Base-by-base conservation (phyloP, 1,140 invertebrate genomes). In the Cydia amplana region DNA sequence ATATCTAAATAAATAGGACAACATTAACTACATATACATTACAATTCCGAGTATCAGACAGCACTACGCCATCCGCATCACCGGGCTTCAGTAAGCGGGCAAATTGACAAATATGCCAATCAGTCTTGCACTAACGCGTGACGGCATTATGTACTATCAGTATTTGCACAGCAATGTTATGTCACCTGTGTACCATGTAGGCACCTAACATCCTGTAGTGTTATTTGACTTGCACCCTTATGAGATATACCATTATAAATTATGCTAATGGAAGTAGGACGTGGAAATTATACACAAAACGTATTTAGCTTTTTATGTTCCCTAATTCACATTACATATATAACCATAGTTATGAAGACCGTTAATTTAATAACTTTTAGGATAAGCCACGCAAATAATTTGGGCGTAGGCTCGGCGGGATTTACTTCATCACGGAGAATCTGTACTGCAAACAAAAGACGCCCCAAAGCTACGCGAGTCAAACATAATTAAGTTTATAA, bases 141-240 rank as follows among this genome's bases (percentile, higher is more conserved):
- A 32, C 73, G 64, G 76, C 64, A 77, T 79, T 74, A 51, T 78
- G 76, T 78, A 60, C 55, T 72, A 74, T 74, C 72, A 75, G 79
- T 77, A 72, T 78, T 76, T 77, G 74, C 77, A 43, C 75, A 43
- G 74, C 77, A 74, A 74, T 84, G 78, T 81, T 84, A 80, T 76
- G 78, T 79, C 81, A 82, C 80, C 79, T 82, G 82, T 73, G 77
- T 73, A 74, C 78, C 77, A 55, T 75, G 72, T n/a, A n/a, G n/a
- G n/a, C n/a, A n/a, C n/a, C n/a, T n/a, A 20, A 36, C 65, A 70
- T 67, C 12, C 25, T 32, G 14, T 14, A 23, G 63, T 60, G 18
- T 70, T 67, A 32, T 32, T 32, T 70, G 32, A n/a, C 28, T 70
- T 36, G 28, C 20, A 16, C n/a, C 65, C 32, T 40, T 36, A 70